Conservation (phyloP, 1,140 invertebrate genomes). For the Dendrolimus kikuchii region DNA sequence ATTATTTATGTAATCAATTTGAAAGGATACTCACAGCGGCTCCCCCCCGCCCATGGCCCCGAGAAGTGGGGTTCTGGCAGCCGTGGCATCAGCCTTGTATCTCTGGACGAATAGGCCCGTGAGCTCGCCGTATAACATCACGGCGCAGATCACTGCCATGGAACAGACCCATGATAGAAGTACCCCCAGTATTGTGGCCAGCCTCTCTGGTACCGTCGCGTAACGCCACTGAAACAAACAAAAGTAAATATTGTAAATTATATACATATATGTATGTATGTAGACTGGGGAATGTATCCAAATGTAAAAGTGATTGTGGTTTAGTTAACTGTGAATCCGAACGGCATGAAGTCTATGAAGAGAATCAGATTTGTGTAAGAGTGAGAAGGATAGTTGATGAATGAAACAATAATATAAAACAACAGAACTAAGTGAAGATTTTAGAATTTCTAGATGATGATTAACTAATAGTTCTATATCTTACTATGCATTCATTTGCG, state of each 20-base stretch:
- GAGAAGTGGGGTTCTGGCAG: constrained; percentile 53
- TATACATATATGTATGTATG: not conserved
- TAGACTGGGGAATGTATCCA: too few species aligned
- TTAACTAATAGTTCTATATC: too few species aligned
- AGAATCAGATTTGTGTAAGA: not conserved
- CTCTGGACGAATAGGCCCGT: constrained; percentile 77
- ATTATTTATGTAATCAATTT: not conserved
- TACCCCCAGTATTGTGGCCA: constrained; percentile 31
- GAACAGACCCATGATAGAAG: constrained; percentile 34
- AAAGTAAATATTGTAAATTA: not conserved
- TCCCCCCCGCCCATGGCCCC: constrained; percentile 66
- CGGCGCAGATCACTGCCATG: constrained; percentile 74
- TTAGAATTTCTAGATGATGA: too few species aligned
- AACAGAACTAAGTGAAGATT: too few species aligned
- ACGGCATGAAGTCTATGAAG: too few species aligned
- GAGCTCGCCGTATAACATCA: constrained; percentile 81
- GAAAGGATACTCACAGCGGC: constrained; percentile 69
- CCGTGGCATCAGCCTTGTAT: constrained; percentile 41
- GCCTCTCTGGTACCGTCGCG: constrained; percentile 33
- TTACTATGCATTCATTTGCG: too few species aligned
- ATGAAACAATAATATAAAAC: not conserved
- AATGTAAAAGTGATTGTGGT: too few species aligned
- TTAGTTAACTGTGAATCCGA: not conserved
- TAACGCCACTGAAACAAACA: constrained; percentile 57
- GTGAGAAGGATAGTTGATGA: not conserved